Evolutionary conservation across 1,140 invertebrate genomes (phyloP).

Genomic region (Zaprionus kolodkinae): DNA sequence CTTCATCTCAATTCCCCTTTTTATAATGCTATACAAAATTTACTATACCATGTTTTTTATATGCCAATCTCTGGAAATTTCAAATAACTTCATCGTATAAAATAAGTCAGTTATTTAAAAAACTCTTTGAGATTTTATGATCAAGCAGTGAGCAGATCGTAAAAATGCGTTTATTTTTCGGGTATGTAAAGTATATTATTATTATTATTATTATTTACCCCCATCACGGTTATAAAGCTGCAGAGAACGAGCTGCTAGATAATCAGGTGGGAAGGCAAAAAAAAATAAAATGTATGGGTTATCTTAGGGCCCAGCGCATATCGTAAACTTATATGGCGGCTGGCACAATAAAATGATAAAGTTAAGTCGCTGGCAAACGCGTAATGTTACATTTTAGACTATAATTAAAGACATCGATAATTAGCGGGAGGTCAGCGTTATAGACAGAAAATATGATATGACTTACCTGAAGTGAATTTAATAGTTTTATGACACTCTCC

Average conservation of each 20-base stretch:
- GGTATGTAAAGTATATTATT: constrained; percentile 6
- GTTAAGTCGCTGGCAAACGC: not conserved
- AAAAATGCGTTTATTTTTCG: constrained; percentile 3
- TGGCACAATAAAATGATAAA: not conserved
- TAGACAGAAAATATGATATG: not conserved
- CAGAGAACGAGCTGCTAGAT: not conserved
- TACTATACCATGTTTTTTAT: not conserved
- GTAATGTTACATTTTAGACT: not conserved
- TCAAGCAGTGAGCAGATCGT: not conserved
- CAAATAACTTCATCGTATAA: not conserved
- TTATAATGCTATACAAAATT: not conserved
- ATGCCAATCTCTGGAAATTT: not conserved
- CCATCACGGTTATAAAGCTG: not conserved
- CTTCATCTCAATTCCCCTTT: not conserved
- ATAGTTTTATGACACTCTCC: not conserved
- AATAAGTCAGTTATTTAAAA: not conserved
- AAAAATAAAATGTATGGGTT: not conserved
- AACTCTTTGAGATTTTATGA: constrained; percentile 6
- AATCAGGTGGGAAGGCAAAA: not conserved
- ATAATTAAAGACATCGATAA: constrained; percentile 4
- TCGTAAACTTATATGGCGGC: constrained; percentile 1
- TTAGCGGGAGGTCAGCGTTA: not conserved
- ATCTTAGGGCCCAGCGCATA: not conserved
- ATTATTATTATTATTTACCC: not conserved
- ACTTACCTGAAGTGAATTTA: not conserved